A percentile compares a stretch with the other conserved stretches of the same genome.
Evolutionary conservation across 2,113 vertebrate species (phyloP).

Genomic region (Uria lomvia): DNA sequence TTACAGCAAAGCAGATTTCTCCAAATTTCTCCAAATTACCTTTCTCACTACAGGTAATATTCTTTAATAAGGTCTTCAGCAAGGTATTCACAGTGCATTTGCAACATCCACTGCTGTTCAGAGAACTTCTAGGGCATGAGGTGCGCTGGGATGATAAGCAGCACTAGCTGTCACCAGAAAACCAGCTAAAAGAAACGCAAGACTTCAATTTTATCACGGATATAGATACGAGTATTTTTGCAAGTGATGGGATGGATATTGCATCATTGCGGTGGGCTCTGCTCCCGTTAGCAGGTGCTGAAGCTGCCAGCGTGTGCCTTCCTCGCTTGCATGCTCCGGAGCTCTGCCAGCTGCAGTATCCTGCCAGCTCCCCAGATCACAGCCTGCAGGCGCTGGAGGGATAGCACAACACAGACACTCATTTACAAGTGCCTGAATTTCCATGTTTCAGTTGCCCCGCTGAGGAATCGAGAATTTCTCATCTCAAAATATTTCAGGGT

Average conservation of each 20-base stretch:
- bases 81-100: not conserved
- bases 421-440: not conserved
- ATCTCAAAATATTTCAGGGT: not conserved
- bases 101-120: not conserved
- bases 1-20: not conserved
- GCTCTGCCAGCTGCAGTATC: conserved; percentile 8
- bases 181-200: accelerated
- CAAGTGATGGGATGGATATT: not conserved
- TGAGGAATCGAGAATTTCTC: not conserved
- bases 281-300: conserved; percentile 16
- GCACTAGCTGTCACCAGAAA: not conserved
- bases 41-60: not conserved
- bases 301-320: not conserved
- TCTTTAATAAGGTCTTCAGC: not conserved
- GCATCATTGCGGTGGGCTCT: not conserved
- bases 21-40: not conserved
- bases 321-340: not conserved
- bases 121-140: not conserved
- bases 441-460: not conserved
- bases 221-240: not conserved
- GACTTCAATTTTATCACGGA: accelerated
- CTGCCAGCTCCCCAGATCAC: conserved; percentile 1
- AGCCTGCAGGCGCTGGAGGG: not conserved
- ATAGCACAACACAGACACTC: not conserved
- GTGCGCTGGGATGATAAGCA: not conserved